A percentile compares a stretch with the other conserved stretches of the same genome.
Evolutionary conservation across 2,888 invertebrate species (phyloP).

Genomic region (Tipula confusa): DNA sequence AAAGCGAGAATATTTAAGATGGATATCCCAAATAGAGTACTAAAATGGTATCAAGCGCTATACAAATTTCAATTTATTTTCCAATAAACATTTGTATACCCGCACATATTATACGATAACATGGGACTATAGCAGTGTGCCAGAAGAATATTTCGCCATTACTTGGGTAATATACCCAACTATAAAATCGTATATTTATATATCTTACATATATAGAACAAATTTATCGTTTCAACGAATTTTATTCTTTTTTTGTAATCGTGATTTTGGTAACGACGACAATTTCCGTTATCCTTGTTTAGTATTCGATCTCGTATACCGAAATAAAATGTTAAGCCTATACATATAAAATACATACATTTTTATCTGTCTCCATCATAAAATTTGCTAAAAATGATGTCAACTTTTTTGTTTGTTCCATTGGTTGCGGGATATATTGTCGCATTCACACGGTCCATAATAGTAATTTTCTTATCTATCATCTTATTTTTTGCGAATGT

Average conservation of each 20-base stretch:
- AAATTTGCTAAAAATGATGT: background rate
- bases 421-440: background rate
- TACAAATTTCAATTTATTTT: too few species aligned
- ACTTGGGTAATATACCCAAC: too few species aligned
- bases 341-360: background rate
- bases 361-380: background rate
- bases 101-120: too few species aligned
- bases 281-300: background rate
- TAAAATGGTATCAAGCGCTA: too few species aligned
- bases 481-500: too few species aligned
- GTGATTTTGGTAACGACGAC: background rate
- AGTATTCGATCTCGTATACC: background rate
- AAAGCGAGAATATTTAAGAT: too few species aligned
- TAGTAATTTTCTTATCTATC: too few species aligned
- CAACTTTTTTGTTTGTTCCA: background rate
- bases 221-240: background rate
- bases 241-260: background rate
- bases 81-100: too few species aligned
- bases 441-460: background rate
- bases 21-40: too few species aligned
- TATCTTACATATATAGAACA: background rate
- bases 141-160: too few species aligned
- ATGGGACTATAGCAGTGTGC: too few species aligned
- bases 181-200: background rate
- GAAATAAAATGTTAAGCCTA: background rate